A percentile compares a stretch with the other conserved stretches of the same genome.
Evolutionary conservation across 1,140 invertebrate genomes (phyloP).

Genomic region (Calephelis virginiensis): DNA sequence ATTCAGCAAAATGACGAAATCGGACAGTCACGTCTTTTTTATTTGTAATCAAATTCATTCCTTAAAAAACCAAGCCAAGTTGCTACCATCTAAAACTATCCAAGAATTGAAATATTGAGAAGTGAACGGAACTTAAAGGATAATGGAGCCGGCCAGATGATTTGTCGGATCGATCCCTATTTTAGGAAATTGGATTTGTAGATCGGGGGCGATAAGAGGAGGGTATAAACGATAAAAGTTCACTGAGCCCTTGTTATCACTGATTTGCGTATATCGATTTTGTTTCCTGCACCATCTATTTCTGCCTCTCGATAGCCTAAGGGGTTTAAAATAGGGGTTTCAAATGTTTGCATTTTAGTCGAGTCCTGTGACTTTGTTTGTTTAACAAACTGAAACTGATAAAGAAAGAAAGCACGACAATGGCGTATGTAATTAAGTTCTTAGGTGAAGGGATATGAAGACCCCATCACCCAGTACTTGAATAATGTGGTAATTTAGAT

Average conservation of each 20-base stretch:
- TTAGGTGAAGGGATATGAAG: no score
- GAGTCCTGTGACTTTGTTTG: no score
- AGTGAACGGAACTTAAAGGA: constrained; percentile 41
- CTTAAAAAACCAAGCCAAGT: no score
- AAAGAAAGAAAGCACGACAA: no score
- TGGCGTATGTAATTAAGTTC: no score
- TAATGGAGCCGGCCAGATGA: constrained; percentile 75
- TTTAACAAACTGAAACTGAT: no score
- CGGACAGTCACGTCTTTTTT: no score
- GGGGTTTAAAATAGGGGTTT: neutral
- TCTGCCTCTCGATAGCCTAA: neutral
- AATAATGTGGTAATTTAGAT: no score
- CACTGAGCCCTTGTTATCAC: constrained; percentile 29
- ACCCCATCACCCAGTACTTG: no score
- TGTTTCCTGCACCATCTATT: constrained; percentile 11
- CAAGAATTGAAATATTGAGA: constrained; percentile 35
- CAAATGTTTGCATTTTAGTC: no score
- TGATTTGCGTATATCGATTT: constrained; percentile 35
- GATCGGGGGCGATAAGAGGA: constrained; percentile 56
- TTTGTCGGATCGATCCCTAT: constrained; percentile 78
- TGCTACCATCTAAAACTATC: constrained; percentile 13
- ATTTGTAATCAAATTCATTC: no score
- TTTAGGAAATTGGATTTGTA: constrained; percentile 79
- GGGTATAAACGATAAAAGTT: constrained; percentile 32
- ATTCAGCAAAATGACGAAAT: no score